phyloP scores from a whole-genome alignment of 2,888 invertebrate genomes.

The Morpho achilles region DNA sequence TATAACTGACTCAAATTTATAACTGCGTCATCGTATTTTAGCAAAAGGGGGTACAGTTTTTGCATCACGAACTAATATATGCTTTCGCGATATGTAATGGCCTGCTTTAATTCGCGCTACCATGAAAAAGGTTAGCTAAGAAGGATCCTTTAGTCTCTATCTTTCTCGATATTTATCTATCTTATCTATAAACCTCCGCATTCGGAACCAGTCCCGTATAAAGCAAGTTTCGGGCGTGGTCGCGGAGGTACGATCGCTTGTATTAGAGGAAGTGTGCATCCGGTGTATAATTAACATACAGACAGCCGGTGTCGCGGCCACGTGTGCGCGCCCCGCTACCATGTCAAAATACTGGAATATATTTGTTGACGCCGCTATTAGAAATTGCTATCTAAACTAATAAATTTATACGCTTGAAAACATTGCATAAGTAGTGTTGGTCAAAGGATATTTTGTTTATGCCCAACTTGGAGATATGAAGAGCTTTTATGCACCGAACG shows the following conservation, averaged over 20 bases:
- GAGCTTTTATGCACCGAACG: background rate
- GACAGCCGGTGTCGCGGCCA: constrained; percentile 27
- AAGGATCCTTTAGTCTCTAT: no score
- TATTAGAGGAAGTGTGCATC: constrained; percentile 48
- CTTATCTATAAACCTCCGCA: background rate
- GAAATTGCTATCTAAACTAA: constrained; percentile 14
- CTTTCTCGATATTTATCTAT: no score
- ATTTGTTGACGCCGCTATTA: constrained; percentile 14
- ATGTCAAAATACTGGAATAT: constrained; percentile 11
- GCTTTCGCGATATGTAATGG: no score
- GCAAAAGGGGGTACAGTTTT: no score
- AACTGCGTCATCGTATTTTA: no score
- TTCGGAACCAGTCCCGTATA: background rate
- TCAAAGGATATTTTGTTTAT: no score
- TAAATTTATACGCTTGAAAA: no score
- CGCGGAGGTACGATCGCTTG: constrained; percentile 18
- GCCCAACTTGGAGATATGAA: background rate
- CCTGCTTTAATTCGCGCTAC: no score
- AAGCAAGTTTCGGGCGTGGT: constrained; percentile 14
- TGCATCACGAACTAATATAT: no score
- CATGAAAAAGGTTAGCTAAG: no score
- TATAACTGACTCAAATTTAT: no score
- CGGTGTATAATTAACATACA: constrained; percentile 48
- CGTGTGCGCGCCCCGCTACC: constrained; percentile 24
- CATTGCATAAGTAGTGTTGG: no score